A percentile compares a stretch with the other conserved stretches of the same genome.
Evolutionary conservation across 2,888 invertebrate genomes (phyloP).

Genomic region (Cerceris ruficornis): DNA sequence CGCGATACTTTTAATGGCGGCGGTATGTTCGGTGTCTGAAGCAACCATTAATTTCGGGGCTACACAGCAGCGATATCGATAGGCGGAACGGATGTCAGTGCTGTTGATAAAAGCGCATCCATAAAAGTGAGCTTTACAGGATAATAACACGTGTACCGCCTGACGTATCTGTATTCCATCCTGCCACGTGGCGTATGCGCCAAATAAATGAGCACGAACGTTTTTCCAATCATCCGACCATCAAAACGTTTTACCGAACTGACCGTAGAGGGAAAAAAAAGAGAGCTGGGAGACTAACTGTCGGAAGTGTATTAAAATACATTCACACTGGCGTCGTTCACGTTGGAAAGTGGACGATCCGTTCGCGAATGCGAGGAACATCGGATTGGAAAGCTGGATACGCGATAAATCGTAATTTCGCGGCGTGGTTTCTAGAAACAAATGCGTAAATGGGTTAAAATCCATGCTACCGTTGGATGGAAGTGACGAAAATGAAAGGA

Average conservation of each 20-base stretch:
- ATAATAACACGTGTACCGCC: slow-evolving; percentile 48
- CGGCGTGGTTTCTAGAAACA: too few species aligned
- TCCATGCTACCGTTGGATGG: too few species aligned
- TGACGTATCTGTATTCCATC: slow-evolving; percentile 27
- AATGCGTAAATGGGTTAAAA: too few species aligned
- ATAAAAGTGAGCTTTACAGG: slow-evolving; percentile 53
- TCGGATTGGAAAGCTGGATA: too few species aligned
- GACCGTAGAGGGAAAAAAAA: background rate
- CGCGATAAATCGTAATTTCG: too few species aligned
- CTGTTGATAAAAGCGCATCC: slow-evolving; percentile 53
- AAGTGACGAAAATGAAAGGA: too few species aligned
- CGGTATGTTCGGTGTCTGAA: slow-evolving; percentile 45
- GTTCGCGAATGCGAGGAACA: too few species aligned
- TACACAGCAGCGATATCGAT: slow-evolving; percentile 46
- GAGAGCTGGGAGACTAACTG: background rate
- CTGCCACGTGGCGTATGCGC: background rate
- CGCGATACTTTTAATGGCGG: slow-evolving; percentile 44
- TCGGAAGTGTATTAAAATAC: background rate
- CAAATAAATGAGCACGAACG: slow-evolving; percentile 38
- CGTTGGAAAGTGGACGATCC: too few species aligned
- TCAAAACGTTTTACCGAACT: slow-evolving; percentile 6
- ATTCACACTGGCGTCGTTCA: too few species aligned
- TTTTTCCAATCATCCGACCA: slow-evolving; percentile 41
- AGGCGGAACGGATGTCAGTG: slow-evolving; percentile 42
- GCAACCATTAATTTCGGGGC: slow-evolving; percentile 52